Evolutionary conservation across 2,888 invertebrate species (phyloP).

Genomic region (Temnothorax unifasciatus): DNA sequence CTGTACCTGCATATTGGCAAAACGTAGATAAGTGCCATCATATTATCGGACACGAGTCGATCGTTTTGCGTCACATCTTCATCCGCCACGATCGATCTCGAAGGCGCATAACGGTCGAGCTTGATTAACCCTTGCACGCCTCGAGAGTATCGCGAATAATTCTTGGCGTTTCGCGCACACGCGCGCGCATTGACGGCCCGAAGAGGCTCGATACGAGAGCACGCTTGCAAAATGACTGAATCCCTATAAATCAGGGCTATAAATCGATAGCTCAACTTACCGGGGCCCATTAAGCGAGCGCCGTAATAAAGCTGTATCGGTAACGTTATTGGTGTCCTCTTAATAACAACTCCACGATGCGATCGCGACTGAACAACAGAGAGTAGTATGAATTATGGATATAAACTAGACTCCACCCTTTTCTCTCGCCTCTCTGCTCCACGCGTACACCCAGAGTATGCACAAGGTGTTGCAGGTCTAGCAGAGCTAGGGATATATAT

Average conservation of each 20-base stretch:
- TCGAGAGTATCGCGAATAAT: conserved; percentile 66
- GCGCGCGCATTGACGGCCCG: conserved; percentile 26
- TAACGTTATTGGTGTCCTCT: conserved; percentile 85
- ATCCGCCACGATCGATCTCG: conserved; percentile 66
- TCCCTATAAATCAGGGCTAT: conserved; percentile 79
- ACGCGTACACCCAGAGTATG: background rate
- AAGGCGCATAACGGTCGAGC: conserved; percentile 74
- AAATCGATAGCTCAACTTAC: conserved; percentile 82
- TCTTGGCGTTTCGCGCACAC: conserved; percentile 58
- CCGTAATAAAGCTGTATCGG: conserved; percentile 84
- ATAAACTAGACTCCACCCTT: conserved; percentile 72
- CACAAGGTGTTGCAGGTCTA: background rate
- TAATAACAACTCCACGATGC: conserved; percentile 81
- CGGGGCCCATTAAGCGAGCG: conserved; percentile 78
- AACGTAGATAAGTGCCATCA: conserved; percentile 60
- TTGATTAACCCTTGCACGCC: conserved; percentile 71
- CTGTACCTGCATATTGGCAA: conserved; percentile 60
- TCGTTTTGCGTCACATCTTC: conserved; percentile 72
- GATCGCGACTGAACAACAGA: conserved; percentile 80
- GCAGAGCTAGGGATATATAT: background rate
- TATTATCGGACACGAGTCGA: conserved; percentile 68
- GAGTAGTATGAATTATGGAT: conserved; percentile 81
- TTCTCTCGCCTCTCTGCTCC: conserved; percentile 61
- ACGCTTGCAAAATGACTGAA: conserved; percentile 74
- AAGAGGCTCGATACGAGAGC: conserved; percentile 33